Evolutionary conservation across 1,140 invertebrate genomes (phyloP).

Genomic region (Drosophila hydei): DNA sequence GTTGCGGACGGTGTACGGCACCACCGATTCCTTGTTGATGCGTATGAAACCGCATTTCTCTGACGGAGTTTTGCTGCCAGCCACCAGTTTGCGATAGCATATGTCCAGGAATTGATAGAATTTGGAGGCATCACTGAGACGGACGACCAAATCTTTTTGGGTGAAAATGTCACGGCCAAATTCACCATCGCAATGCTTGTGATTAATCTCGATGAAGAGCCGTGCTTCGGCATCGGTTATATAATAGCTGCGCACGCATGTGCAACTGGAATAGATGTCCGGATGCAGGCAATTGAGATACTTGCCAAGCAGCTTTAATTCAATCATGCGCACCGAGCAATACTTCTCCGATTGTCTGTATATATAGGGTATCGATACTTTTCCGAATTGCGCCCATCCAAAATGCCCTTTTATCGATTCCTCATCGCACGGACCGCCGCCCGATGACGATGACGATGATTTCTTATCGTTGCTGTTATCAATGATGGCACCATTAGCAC

Average conservation of each 20-base stretch:
- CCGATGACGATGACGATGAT: background rate
- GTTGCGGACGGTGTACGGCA: slow-evolving; percentile 95
- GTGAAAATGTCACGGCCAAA: slow-evolving; percentile 96
- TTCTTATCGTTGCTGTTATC: slow-evolving; percentile 33
- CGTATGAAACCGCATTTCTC: slow-evolving; percentile 96
- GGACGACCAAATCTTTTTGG: slow-evolving; percentile 94
- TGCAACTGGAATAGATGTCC: slow-evolving; percentile 93
- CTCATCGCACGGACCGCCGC: slow-evolving; percentile 86
- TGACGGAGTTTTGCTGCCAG: slow-evolving; percentile 87
- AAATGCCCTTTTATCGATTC: slow-evolving; percentile 93
- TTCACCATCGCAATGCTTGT: slow-evolving; percentile 94
- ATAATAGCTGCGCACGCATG: slow-evolving; percentile 96
- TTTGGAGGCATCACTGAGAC: slow-evolving; percentile 92
- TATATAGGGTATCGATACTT: slow-evolving; percentile 94
- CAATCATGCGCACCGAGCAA: slow-evolving; percentile 95
- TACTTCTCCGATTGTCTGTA: slow-evolving; percentile 93
- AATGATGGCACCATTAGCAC: slow-evolving; percentile 45
- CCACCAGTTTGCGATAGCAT: slow-evolving; percentile 92
- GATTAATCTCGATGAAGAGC: slow-evolving; percentile 96
- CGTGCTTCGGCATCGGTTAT: slow-evolving; percentile 95
- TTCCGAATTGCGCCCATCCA: slow-evolving; percentile 94
- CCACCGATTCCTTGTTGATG: slow-evolving; percentile 96
- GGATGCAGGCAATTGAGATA: slow-evolving; percentile 92
- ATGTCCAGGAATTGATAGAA: slow-evolving; percentile 96
- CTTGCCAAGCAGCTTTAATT: slow-evolving; percentile 93